phyloP scores from a whole-genome alignment of 2,888 invertebrate species.

The Drosophila picticornis region DNA sequence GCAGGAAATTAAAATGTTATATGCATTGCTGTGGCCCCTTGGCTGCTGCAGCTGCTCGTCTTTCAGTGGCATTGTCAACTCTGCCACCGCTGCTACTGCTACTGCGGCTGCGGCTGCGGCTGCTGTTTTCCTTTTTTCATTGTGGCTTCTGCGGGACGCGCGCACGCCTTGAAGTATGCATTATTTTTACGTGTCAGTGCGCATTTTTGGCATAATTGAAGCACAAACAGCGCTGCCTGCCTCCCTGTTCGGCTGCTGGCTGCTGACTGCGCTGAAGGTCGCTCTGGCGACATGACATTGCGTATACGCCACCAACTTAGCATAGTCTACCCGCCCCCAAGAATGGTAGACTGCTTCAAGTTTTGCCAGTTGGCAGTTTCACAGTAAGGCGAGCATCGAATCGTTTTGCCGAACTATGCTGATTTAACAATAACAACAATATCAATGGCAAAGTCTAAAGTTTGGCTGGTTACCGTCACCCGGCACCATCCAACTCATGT shows the following conservation, averaged over 20 bases:
- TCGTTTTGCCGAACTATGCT: constrained; percentile 43
- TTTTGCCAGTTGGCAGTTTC: constrained; percentile 29
- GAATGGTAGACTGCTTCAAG: constrained; percentile 34
- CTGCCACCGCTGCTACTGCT: constrained; percentile 20
- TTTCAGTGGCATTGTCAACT: constrained; percentile 55
- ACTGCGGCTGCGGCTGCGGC: constrained; percentile 28
- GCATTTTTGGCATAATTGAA: constrained; percentile 79
- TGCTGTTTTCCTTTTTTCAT: constrained; percentile 34
- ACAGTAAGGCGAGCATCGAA: constrained; percentile 26
- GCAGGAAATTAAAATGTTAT: constrained; percentile 83
- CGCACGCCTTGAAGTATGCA: constrained; percentile 78
- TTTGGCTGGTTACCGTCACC: constrained; percentile 5
- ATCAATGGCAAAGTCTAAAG: constrained; percentile 17
- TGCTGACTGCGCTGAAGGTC: constrained; percentile 47
- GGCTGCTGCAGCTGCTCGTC: constrained; percentile 29
- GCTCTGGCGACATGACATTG: constrained; percentile 51
- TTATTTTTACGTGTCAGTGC: constrained; percentile 80
- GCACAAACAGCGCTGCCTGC: constrained; percentile 68
- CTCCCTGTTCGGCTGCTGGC: constrained; percentile 11
- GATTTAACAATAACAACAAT: constrained; percentile 24
- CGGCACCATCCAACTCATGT: not conserved
- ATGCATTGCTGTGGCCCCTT: constrained; percentile 69
- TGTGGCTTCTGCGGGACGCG: constrained; percentile 40
- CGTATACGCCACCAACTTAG: constrained; percentile 36
- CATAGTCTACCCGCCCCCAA: not conserved